phyloP scores from a whole-genome alignment of 1,140 invertebrate genomes.

The Bombus huntii region DNA sequence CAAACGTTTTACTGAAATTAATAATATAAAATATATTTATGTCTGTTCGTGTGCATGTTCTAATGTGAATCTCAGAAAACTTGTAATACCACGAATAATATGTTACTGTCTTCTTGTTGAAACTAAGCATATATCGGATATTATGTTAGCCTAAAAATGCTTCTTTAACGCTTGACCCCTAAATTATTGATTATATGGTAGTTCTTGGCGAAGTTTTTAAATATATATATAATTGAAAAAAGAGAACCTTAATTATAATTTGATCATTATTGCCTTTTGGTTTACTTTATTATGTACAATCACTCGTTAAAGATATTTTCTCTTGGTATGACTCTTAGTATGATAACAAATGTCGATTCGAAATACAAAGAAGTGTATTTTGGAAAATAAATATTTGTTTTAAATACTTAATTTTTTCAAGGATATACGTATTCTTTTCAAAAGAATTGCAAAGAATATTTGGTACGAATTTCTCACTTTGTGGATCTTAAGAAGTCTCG shows the following conservation, averaged over 20 bases:
- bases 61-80: neutral
- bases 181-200: no score
- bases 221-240: neutral
- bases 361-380: neutral
- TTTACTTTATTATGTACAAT: neutral
- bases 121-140: no score
- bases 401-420: neutral
- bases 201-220: neutral
- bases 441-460: no score
- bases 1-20: no score
- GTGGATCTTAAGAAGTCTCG: neutral
- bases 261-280: neutral
- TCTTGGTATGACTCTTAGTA: neutral
- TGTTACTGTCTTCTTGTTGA: no score
- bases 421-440: no score
- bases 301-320: neutral
- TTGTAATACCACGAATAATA: neutral
- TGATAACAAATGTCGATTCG: neutral
- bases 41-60: no score
- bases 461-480: neutral
- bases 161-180: no score
- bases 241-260: neutral
- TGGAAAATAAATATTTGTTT: neutral
- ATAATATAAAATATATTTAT: no score
- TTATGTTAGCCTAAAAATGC: no score